Percentiles rank a stretch among this genome's conserved stretches.
Conservation (phyloP, 2,113 vertebrate species). For the Tringa solitaria region DNA sequence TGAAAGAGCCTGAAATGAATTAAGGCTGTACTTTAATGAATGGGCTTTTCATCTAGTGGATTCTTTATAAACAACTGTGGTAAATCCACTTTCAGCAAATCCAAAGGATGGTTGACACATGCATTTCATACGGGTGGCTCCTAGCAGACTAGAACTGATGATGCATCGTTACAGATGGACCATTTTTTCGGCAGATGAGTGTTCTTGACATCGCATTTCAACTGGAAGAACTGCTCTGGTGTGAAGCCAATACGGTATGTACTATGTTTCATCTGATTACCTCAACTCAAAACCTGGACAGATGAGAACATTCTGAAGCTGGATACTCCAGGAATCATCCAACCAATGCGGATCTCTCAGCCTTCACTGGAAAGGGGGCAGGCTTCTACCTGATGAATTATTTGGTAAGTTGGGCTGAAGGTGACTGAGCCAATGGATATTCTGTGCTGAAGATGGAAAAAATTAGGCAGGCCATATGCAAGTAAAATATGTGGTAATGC, state of each 20-base stretch:
- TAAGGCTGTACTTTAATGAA: conserved; percentile 38
- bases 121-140: background rate
- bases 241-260: background rate
- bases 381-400: background rate
- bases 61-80: background rate
- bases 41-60: background rate
- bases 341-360: background rate
- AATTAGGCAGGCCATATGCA: background rate
- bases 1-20: conserved; percentile 36
- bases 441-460: background rate
- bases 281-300: background rate
- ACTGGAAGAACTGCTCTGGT: background rate
- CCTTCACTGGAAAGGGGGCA: background rate
- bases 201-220: background rate
- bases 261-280: background rate
- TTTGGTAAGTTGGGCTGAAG: background rate
- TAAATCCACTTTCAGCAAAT: conserved; percentile 23
- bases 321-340: background rate
- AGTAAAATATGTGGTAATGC: background rate
- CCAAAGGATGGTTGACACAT: background rate
- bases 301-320: background rate
- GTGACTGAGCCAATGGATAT: background rate
- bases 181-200: background rate
- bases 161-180: background rate
- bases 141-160: background rate